Conservation (phyloP, 2,797 vertebrate species). For the Helostoma temminkii region DNA sequence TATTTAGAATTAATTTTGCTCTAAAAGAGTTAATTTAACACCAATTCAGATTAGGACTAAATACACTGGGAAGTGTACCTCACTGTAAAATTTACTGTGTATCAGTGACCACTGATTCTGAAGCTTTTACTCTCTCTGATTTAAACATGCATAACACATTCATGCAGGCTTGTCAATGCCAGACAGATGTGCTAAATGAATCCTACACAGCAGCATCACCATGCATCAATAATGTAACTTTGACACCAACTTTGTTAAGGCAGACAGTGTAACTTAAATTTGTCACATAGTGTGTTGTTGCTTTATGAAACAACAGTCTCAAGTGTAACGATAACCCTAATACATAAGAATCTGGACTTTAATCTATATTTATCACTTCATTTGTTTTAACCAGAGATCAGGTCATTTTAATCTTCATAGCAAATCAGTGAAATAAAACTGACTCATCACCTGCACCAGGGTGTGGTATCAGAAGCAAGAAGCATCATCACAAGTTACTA, state of each 20-base stretch:
- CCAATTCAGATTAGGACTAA: conserved; percentile 18
- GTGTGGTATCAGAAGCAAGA: background rate
- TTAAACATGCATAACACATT: background rate
- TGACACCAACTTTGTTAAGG: too few species aligned
- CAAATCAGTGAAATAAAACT: conserved; percentile 2
- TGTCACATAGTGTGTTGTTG: background rate
- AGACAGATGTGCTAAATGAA: background rate
- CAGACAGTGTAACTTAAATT: background rate
- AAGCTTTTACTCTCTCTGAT: background rate
- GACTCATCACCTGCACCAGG: background rate
- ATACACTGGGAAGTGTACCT: conserved; percentile 24
- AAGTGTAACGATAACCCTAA: background rate
- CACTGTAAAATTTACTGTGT: conserved; percentile 32
- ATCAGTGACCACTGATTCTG: background rate
- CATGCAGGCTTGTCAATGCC: too few species aligned
- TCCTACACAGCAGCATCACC: background rate
- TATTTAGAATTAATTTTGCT: conserved; percentile 34
- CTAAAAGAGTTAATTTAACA: conserved; percentile 30
- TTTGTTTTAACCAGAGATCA: background rate
- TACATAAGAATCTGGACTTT: background rate
- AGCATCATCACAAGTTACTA: background rate
- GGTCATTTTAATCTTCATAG: background rate
- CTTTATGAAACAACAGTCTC: too few species aligned
- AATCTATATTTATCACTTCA: background rate
- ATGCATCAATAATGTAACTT: background rate